Percentiles rank a stretch among this genome's conserved stretches.
These are phyloP conservation scores for Apis laboriosa DNA, from an alignment of 1,140 invertebrate species.

Conservation along the genomic window DNA sequence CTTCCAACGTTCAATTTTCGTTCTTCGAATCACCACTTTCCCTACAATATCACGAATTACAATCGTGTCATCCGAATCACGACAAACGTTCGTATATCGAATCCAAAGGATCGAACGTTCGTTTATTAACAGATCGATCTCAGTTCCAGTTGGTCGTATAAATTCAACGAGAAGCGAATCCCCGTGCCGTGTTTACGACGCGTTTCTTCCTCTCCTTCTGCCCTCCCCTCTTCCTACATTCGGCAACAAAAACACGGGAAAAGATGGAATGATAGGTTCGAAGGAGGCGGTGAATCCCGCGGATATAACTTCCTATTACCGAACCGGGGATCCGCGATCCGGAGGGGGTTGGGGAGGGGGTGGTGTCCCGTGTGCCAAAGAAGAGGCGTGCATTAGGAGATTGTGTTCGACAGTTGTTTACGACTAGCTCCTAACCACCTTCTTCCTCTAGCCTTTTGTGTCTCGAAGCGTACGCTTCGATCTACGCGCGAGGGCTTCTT, in stretches of 20 bases:
- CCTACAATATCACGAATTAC: too few relatives aligned
- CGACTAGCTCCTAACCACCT: conserved; percentile 72
- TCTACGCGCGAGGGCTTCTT: conserved; percentile 48
- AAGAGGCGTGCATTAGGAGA: conserved; percentile 78
- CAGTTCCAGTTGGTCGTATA: neutral
- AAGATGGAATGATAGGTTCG: conserved; percentile 53
- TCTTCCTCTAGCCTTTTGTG: conserved; percentile 66
- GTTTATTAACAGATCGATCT: conserved; percentile 12
- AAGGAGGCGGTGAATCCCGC: conserved; percentile 53
- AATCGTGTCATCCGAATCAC: neutral
- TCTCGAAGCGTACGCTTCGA: conserved; percentile 50
- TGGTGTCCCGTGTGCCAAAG: conserved; percentile 67
- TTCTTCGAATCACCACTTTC: too few relatives aligned
- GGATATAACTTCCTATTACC: conserved; percentile 71
- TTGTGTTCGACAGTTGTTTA: conserved; percentile 80
- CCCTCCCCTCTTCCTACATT: too few relatives aligned
- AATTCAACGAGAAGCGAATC: conserved; percentile 13
- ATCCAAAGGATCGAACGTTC: neutral
- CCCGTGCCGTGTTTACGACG: conserved; percentile 17
- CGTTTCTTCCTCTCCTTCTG: neutral
- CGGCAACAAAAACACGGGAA: conserved; percentile 24
- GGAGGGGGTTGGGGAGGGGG: conserved; percentile 14
- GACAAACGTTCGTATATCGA: neutral
- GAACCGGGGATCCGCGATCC: conserved; percentile 35
- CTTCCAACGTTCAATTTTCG: too few relatives aligned